phyloP scores from a whole-genome alignment of 2,888 invertebrate species.

The Scotopteryx bipunctaria region DNA sequence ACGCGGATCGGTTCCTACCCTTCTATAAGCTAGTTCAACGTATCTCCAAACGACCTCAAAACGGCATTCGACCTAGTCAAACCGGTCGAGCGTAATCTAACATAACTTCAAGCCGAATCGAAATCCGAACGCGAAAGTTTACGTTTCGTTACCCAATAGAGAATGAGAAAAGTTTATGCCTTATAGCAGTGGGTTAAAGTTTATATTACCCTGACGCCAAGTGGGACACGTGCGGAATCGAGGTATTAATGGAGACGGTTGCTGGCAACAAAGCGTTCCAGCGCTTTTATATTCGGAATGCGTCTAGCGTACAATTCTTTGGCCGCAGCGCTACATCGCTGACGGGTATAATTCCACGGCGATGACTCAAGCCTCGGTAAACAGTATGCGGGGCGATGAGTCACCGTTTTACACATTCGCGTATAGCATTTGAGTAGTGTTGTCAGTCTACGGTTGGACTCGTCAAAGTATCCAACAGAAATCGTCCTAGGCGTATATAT shows the following conservation, averaged over 20 bases:
- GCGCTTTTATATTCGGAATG: conserved; percentile 60
- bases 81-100: conserved; percentile 72
- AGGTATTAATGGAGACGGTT: conserved; percentile 80
- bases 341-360: conserved; percentile 56
- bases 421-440: conserved; percentile 82
- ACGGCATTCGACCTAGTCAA: conserved; percentile 77
- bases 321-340: conserved; percentile 70
- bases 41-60: conserved; percentile 80
- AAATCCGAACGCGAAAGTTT: conserved; percentile 79
- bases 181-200: conserved; percentile 49
- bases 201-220: conserved; percentile 50
- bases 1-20: conserved; percentile 53
- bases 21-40: conserved; percentile 56
- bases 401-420: conserved; percentile 84
- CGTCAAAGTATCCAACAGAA: conserved; percentile 69
- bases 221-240: conserved; percentile 79
- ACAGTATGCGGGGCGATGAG: conserved; percentile 84
- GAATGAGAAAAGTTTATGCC: conserved; percentile 37
- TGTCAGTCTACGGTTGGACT: conserved; percentile 82
- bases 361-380: conserved; percentile 83
- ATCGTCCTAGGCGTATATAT: conserved; percentile 74
- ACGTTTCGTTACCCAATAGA: conserved; percentile 62
- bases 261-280: conserved; percentile 60
- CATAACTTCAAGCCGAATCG: conserved; percentile 73
- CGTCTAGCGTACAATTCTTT: conserved; percentile 45